Conservation (phyloP, 2,113 vertebrate genomes). For the Notothenia rossii region DNA sequence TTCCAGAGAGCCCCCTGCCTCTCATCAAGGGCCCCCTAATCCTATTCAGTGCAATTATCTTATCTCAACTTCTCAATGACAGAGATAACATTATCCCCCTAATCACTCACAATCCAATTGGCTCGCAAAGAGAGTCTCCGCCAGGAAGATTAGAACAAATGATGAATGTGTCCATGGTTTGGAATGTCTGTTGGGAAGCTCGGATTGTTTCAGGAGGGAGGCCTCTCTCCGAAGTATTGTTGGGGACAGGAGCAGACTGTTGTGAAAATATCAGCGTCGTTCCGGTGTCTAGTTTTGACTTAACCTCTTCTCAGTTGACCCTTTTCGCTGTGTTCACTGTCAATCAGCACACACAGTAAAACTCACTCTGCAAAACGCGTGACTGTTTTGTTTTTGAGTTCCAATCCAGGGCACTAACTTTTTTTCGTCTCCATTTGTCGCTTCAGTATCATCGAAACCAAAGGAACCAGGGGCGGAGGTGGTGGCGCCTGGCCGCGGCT, state of each 20-base stretch:
- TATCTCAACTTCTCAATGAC: conserved; percentile 80
- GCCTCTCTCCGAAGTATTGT: conserved; percentile 41
- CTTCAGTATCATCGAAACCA: conserved; percentile 85
- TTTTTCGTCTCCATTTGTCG: conserved; percentile 36
- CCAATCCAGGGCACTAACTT: conserved; percentile 3
- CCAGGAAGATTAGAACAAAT: conserved; percentile 53
- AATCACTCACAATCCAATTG: conserved; percentile 79
- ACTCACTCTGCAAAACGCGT: background rate
- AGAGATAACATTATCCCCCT: conserved; percentile 77
- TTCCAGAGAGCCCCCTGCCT: conserved; percentile 62
- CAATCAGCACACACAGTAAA: conserved; percentile 16
- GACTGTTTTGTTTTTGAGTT: conserved; percentile 20
- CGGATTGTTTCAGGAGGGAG: conserved; percentile 18
- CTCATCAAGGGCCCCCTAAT: conserved; percentile 77
- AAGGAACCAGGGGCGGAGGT: conserved; percentile 83
- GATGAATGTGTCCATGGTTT: conserved; percentile 53
- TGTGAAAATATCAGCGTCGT: conserved; percentile 71
- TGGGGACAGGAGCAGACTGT: conserved; percentile 59
- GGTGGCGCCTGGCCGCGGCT: conserved; percentile 81
- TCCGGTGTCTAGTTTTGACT: conserved; percentile 64
- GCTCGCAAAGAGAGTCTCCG: conserved; percentile 55
- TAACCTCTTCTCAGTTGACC: conserved; percentile 39
- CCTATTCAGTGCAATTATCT: conserved; percentile 82
- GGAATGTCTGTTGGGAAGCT: conserved; percentile 48
- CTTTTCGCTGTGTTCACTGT: conserved; percentile 13